phyloP scores from a whole-genome alignment of 2,113 vertebrate genomes.

The Noturus placidus region DNA sequence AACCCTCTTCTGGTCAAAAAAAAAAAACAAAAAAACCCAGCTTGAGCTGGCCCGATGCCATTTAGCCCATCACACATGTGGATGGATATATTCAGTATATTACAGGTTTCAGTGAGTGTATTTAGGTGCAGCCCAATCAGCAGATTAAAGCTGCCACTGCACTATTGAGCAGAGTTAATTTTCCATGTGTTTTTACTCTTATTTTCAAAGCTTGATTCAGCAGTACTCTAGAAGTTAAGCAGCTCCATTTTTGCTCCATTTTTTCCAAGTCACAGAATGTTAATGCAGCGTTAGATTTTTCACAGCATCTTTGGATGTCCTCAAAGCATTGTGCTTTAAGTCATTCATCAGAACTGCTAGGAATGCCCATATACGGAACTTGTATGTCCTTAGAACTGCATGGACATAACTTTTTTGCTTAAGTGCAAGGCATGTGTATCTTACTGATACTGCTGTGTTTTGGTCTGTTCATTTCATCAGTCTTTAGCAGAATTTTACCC shows the following conservation, averaged over 20 bases:
- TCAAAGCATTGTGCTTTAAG: background rate
- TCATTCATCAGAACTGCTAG: background rate
- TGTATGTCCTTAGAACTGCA: conserved; percentile 35
- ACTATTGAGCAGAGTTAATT: background rate
- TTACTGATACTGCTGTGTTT: conserved; percentile 23
- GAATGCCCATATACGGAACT: conserved; percentile 9
- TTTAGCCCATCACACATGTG: conserved; percentile 24
- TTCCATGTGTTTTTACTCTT: background rate
- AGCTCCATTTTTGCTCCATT: background rate
- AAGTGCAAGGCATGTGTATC: conserved; percentile 34
- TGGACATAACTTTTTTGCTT: conserved; percentile 25
- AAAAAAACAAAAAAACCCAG: background rate
- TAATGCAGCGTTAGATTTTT: conserved; percentile 10
- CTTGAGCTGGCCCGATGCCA: conserved; percentile 39
- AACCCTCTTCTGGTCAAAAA: conserved; percentile 17
- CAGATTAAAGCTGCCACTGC: background rate
- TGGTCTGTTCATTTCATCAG: conserved; percentile 13
- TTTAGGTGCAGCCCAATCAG: conserved; percentile 1
- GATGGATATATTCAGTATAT: conserved; percentile 19
- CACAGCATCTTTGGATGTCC: background rate
- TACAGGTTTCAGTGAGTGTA: conserved; percentile 30
- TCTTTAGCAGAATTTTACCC: background rate
- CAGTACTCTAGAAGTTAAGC: conserved; percentile 18
- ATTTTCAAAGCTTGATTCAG: conserved; percentile 15
- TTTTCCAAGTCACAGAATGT: conserved; percentile 16